Percentiles rank a stretch among this genome's conserved stretches.
Evolutionary conservation across 2,797 vertebrate genomes (phyloP).

Genomic region (Poecilia gillii): DNA sequence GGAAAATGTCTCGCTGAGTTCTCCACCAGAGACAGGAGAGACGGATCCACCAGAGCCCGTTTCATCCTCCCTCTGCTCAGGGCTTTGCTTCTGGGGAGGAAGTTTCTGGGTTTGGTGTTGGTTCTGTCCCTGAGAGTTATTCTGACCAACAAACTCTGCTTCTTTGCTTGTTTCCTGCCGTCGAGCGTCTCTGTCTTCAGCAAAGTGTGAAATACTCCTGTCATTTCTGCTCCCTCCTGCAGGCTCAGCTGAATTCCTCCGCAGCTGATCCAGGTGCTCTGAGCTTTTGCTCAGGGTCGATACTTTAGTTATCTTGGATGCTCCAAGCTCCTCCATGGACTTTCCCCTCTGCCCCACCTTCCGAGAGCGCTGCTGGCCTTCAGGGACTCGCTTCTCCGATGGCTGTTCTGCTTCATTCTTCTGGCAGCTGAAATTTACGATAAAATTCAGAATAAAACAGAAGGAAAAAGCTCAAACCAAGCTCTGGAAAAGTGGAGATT

Average conservation of each 20-base stretch:
- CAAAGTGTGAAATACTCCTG: conserved; percentile 41
- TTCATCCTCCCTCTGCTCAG: conserved; percentile 27
- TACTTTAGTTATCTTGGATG: conserved; percentile 52
- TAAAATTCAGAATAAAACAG: conserved; percentile 12
- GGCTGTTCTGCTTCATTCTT: conserved; percentile 37
- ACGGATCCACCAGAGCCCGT: conserved; percentile 42
- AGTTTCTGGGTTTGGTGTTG: conserved; percentile 54
- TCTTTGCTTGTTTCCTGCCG: conserved; percentile 36
- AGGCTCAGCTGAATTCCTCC: conserved; percentile 19
- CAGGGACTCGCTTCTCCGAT: conserved; percentile 19
- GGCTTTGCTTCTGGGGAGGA: conserved; percentile 52
- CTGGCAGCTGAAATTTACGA: conserved; percentile 62
- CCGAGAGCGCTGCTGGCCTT: conserved; percentile 56
- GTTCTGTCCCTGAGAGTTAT: conserved; percentile 51
- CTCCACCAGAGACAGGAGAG: conserved; percentile 37
- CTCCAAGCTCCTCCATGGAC: conserved; percentile 84
- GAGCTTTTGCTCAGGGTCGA: conserved; percentile 79
- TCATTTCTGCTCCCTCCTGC: conserved; percentile 39
- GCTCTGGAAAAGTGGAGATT: not conserved
- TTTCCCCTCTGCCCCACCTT: conserved; percentile 77
- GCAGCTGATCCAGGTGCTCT: conserved; percentile 79
- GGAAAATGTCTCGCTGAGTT: conserved; percentile 39
- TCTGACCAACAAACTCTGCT: conserved; percentile 38
- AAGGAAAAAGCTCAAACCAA: conserved; percentile 5
- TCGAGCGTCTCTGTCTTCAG: conserved; percentile 40